Evolutionary conservation across 2,113 vertebrate species (phyloP), one percentile per base, ranked within the genome.

Genomic region (Tragelaphus buxtoni): DNA sequence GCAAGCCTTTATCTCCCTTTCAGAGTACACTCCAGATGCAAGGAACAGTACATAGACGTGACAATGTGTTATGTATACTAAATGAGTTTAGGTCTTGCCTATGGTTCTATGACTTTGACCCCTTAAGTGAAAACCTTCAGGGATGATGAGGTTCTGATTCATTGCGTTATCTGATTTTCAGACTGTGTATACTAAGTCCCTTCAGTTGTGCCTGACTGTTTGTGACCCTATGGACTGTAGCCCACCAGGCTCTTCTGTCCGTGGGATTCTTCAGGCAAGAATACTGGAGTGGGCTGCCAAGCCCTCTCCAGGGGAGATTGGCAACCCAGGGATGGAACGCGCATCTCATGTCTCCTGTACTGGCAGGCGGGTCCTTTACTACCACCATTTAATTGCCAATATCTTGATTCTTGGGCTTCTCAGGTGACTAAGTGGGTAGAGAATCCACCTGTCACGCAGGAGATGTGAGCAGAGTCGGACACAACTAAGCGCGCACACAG

Each of bases 401-500:
- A 7, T 74, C 69, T 74, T 74, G 11, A 74, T 74, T 74, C 69
- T 42, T 13, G 11, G 69, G 11, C 69, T 74, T 74, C 69, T 42
- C 69, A 7, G 69, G 39, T 65, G 32, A n/a, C 63, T 9, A 18
- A 65, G 8, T 24, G 22, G 5, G 39, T 74, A 42, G 39, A 74
- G 22, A 74, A 74, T 42, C 69, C 12, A 6, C 69, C 22, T 42
- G 22, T 13, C 35, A 74, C 7, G 69, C 10, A 74, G 35, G 35
- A 74, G 69, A 74, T 26, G 22, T 69, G n/a, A 35, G 65, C 65
- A 39, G 65, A 39, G 69, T 42, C 0, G 6, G 69, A 13, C 11
- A 6, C 2, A 1, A 26, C 22, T 26, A 39, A 74, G 39, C 69
- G 26, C 1, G 5, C 39, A 7, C 5, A 1, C 22, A 74, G 5